Conservation (phyloP, 2,113 vertebrate genomes). For the Azemiops feae region DNA sequence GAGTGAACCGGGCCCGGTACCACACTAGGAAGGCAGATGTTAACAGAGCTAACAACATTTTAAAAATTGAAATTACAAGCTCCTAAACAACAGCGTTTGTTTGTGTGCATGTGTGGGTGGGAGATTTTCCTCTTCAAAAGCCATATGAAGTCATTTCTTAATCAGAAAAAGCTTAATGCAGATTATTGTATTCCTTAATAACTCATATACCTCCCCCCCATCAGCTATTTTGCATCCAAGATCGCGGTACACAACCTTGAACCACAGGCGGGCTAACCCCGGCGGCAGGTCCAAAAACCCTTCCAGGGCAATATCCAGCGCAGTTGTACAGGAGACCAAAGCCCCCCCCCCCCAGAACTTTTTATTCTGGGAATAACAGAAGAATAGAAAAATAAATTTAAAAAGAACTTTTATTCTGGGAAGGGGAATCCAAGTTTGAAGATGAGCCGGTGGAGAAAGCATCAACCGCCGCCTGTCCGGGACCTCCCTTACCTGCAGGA, state of each 20-base stretch:
- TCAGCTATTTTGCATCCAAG: background rate
- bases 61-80: background rate
- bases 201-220: slow-evolving; percentile 28
- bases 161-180: background rate
- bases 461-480: background rate
- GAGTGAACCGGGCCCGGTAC: slow-evolving; percentile 14
- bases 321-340: background rate
- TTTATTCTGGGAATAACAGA: background rate
- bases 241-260: background rate
- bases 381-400: no score
- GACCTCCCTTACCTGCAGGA: background rate
- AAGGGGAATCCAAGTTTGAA: no score
- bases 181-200: slow-evolving; percentile 1
- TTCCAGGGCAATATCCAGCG: background rate
- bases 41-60: slow-evolving; percentile 24
- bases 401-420: no score
- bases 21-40: slow-evolving; percentile 44
- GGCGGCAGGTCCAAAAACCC: no score
- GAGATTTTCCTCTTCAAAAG: slow-evolving; percentile 4
- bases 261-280: background rate
- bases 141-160: background rate
- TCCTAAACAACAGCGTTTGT: background rate
- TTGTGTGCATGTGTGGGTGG: background rate
- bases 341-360: background rate
- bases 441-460: background rate